Base-by-base conservation (phyloP, 1,140 invertebrate genomes). In the Drosophila tristis region DNA sequence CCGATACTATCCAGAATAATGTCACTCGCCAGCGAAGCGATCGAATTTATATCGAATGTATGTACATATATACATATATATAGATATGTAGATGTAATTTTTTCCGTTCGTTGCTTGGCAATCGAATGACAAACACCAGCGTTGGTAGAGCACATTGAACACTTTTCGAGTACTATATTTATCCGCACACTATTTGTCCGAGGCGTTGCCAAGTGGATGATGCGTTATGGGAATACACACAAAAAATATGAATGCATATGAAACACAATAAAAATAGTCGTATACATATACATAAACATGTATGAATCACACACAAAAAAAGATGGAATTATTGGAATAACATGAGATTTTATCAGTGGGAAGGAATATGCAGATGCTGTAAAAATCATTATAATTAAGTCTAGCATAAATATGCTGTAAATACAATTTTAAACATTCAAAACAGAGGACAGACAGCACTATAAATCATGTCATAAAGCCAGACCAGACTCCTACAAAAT, bases 401-500 rank as follows among this genome's bases (percentile, higher is more conserved):
- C 61, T 82, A 82, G 65, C 66, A 76, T 82, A 70, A 75, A 68
- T 72, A 44, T 63, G 66, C 63, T 86, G 82, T 86, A 86, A 89
- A 86, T 86, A 86, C 65, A 87, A 85, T 86, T 86, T 86, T 86
- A 86, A 86, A 87, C 65, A 82, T 71, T 55, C 57, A 63, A 68
- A 82, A 65, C 66, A 72, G 53, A 72, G 57, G 42, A 50, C 54
- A 65, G 67, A 72, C 57, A 74, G 73, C 60, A 77, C 60, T 77
- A 77, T 74, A 80, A 85, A 85, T 72, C 74, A 85, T 64, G 71
- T 56, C 59, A 47, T 51, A 23, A 56, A 26, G 63, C 50, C 51
- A 57, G 35, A 49, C 43, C 55, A 50, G 47, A 54, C 53, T 45
- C 4, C 35, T 39, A 39, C 11, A 13, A 74, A 65, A 75, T 67